phyloP scores from a whole-genome alignment of 2,113 vertebrate genomes.

The Physeter macrocephalus region DNA sequence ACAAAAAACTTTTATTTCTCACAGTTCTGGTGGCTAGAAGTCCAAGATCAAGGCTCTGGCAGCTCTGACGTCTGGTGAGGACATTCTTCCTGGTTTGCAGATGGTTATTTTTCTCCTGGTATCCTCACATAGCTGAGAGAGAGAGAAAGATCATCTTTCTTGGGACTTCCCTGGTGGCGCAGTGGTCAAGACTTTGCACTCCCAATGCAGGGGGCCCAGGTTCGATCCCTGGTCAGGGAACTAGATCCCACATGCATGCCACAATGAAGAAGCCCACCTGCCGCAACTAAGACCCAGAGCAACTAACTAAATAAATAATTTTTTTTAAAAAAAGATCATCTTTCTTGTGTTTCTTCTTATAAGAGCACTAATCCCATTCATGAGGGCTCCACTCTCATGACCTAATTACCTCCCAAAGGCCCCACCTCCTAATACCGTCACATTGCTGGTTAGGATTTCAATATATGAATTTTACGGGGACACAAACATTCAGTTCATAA shows the following conservation, averaged over 20 bases:
- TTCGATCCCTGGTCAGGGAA: no score
- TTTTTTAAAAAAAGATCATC: not conserved
- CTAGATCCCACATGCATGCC: no score
- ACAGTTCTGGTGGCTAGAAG: not conserved
- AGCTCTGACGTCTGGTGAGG: not conserved
- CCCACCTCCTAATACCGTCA: not conserved
- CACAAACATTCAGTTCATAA: not conserved
- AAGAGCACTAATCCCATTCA: not conserved
- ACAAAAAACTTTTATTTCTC: not conserved
- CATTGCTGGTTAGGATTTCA: not conserved
- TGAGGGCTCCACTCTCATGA: not conserved
- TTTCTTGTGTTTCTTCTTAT: not conserved
- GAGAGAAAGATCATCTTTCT: not conserved
- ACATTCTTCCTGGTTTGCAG: not conserved
- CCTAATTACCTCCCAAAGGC: not conserved
- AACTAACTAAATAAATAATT: no score
- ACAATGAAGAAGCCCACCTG: no score
- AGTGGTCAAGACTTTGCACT: no score
- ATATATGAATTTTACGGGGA: not conserved
- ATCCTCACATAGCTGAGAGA: not conserved
- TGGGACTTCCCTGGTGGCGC: no score
- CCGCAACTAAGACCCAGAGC: no score
- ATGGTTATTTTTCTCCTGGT: not conserved
- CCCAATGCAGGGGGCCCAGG: no score
- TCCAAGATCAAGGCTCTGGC: not conserved